Evolutionary conservation across 2,888 invertebrate species (phyloP).

Genomic region (Eledona agricola): DNA sequence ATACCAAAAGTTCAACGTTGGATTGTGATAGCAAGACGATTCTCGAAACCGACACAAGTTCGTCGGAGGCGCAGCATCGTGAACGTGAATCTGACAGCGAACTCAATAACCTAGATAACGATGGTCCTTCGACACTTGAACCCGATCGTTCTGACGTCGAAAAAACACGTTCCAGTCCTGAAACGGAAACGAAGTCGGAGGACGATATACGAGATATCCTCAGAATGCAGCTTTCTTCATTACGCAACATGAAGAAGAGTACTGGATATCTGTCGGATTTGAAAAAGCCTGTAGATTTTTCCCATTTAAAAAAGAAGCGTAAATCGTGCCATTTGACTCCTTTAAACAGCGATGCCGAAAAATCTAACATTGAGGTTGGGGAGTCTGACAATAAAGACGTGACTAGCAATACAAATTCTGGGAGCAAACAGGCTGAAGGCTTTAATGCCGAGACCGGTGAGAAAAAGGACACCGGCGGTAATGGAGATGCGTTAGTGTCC

Average conservation of each 20-base stretch:
- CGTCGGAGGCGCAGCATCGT: too few relatives aligned
- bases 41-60: not conserved
- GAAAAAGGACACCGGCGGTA: not conserved
- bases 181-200: slow-evolving; percentile 10
- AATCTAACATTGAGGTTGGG: slow-evolving; percentile 30
- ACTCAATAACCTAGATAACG: too few relatives aligned
- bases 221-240: slow-evolving; percentile 47
- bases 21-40: not conserved
- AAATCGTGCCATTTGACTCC: slow-evolving; percentile 20
- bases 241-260: slow-evolving; percentile 48
- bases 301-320: slow-evolving; percentile 29
- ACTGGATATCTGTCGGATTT: slow-evolving; percentile 21
- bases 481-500: slow-evolving; percentile 32
- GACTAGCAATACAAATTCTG: not conserved
- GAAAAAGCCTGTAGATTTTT: slow-evolving; percentile 7
- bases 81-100: too few relatives aligned
- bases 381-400: slow-evolving; percentile 22
- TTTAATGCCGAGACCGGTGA: too few relatives aligned
- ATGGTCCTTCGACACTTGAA: too few relatives aligned
- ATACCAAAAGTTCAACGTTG: slow-evolving; percentile 13
- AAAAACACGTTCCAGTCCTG: not conserved
- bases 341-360: slow-evolving; percentile 3
- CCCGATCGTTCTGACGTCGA: too few relatives aligned
- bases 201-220: slow-evolving; percentile 50
- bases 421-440: too few relatives aligned